Evolutionary conservation across 2,113 vertebrate genomes (phyloP).

Genomic region (Hyla sarda): DNA sequence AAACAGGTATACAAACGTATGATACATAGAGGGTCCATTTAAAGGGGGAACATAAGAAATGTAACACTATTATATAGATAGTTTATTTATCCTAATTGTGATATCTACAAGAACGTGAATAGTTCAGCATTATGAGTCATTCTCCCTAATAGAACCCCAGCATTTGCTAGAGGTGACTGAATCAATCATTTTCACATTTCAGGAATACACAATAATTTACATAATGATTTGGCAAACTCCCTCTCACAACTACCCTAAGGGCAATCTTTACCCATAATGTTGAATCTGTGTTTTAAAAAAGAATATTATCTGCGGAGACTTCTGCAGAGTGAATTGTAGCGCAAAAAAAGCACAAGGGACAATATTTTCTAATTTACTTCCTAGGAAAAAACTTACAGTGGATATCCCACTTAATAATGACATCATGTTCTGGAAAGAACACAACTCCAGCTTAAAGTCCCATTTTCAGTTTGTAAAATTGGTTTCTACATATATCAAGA

Average conservation of each 20-base stretch:
- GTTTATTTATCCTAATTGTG: no score
- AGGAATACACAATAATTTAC: neutral
- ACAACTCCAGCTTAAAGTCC: slow-evolving; percentile 33
- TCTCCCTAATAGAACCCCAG: neutral
- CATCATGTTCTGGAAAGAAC: slow-evolving; percentile 40
- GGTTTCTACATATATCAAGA: slow-evolving; percentile 40
- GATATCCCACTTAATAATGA: slow-evolving; percentile 26
- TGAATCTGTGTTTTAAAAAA: neutral
- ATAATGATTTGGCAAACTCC: neutral
- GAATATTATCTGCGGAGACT: no score
- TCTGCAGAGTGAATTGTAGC: neutral
- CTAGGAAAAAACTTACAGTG: neutral
- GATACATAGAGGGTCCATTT: no score
- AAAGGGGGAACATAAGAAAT: no score
- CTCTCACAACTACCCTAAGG: neutral
- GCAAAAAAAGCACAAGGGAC: neutral
- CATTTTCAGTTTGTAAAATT: slow-evolving; percentile 52
- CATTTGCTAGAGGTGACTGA: neutral
- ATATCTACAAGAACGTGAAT: no score
- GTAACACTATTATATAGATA: no score
- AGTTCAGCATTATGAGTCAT: neutral
- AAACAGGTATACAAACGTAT: no score
- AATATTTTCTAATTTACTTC: neutral
- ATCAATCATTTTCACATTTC: neutral
- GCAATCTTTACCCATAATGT: neutral